phyloP scores from a whole-genome alignment of 2,888 invertebrate genomes.

The Ischnus inquisitorius region DNA sequence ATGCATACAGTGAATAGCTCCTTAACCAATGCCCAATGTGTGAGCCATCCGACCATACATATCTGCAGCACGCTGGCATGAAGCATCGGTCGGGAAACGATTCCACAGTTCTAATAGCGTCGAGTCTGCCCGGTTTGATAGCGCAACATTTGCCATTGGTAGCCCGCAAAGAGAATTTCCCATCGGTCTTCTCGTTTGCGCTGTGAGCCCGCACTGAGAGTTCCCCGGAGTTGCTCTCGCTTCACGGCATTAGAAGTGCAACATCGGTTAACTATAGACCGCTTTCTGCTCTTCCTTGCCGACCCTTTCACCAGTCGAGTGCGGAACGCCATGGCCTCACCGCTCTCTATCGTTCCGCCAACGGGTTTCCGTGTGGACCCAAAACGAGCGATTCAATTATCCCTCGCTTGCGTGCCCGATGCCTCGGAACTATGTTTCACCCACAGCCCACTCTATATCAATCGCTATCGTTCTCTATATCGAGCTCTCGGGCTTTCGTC shows the following conservation, averaged over 20 bases:
- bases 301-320: background rate
- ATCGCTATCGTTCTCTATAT: background rate
- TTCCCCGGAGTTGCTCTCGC: constrained; percentile 24
- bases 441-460: background rate
- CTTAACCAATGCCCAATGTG: background rate
- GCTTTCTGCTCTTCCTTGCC: background rate
- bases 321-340: constrained; percentile 39
- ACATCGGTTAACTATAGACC: constrained; percentile 18
- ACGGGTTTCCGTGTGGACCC: background rate
- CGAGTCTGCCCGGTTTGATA: background rate
- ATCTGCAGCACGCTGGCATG: background rate
- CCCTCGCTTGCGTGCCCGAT: constrained; percentile 24
- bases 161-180: background rate
- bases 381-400: constrained; percentile 82
- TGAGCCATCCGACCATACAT: background rate
- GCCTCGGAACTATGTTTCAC: constrained; percentile 16
- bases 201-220: background rate
- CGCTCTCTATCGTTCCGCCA: constrained; percentile 61
- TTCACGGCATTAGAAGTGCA: background rate
- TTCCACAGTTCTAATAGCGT: background rate
- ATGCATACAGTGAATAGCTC: background rate
- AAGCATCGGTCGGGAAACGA: background rate
- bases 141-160: background rate
- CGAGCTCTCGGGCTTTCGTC: no score
- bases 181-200: background rate